phyloP scores from a whole-genome alignment of 2,888 invertebrate genomes.

The Lepidocyrtinus sp. region DNA sequence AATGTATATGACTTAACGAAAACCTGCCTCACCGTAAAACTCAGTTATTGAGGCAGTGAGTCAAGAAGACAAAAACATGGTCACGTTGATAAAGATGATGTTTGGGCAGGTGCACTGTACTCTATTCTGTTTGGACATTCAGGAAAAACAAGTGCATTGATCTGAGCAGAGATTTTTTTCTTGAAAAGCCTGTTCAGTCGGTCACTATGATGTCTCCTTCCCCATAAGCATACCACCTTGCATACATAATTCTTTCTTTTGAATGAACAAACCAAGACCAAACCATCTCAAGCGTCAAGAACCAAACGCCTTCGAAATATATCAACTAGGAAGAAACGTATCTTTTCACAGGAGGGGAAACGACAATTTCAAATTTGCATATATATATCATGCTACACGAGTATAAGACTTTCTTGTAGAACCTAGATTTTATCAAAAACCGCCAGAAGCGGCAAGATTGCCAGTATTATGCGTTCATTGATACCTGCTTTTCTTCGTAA shows the following conservation, averaged over 20 bases:
- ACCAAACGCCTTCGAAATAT: too few relatives aligned
- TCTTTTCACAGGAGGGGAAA: too few relatives aligned
- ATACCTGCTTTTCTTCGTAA: too few relatives aligned
- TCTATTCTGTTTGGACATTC: too few relatives aligned
- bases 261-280: not conserved
- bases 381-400: too few relatives aligned
- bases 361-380: too few relatives aligned
- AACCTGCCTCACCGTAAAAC: constrained; percentile 11
- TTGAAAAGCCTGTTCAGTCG: constrained; percentile 9
- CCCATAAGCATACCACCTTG: not conserved
- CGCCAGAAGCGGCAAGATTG: not conserved
- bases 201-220: not conserved
- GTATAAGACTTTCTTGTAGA: not conserved
- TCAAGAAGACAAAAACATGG: not conserved
- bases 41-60: constrained; percentile 7
- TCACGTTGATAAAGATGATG: not conserved
- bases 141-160: constrained; percentile 1
- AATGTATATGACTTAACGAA: too few relatives aligned
- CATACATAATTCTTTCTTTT: not conserved
- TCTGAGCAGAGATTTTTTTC: not conserved
- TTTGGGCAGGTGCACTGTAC: too few relatives aligned
- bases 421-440: constrained; percentile 13
- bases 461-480: too few relatives aligned
- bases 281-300: too few relatives aligned
- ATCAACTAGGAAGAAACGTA: too few relatives aligned